These are phyloP conservation scores for Origma solitaria DNA, from an alignment of 2,113 vertebrate species.

Conservation along the genomic window DNA sequence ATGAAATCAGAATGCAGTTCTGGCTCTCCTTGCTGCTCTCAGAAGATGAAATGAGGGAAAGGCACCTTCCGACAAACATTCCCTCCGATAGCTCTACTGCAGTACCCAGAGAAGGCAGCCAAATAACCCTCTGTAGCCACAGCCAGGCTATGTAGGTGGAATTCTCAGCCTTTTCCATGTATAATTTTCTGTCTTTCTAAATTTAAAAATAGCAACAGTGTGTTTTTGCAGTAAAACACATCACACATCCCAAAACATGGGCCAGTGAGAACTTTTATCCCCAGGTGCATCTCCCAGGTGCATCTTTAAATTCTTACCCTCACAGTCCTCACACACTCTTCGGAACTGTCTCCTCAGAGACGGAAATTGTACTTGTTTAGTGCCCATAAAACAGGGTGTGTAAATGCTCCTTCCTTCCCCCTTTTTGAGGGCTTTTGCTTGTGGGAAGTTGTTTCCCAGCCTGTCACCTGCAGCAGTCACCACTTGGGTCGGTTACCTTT, in stretches of 20 bases:
- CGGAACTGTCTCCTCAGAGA: background rate
- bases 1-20: background rate
- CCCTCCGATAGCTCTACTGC: background rate
- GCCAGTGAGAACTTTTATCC: background rate
- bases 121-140: background rate
- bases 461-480: background rate
- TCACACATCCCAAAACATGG: background rate
- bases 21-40: background rate
- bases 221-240: background rate
- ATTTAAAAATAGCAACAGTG: background rate
- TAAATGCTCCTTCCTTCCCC: background rate
- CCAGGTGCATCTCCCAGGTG: background rate
- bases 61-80: background rate
- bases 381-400: background rate
- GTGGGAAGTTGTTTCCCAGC: background rate
- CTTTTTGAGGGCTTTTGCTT: background rate
- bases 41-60: background rate
- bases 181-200: background rate
- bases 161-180: background rate
- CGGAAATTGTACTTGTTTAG: background rate
- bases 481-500: rapidly evolving
- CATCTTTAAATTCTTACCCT: background rate
- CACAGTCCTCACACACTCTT: background rate
- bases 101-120: background rate
- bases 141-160: background rate